Percentiles rank a stretch among this genome's conserved stretches.
These are phyloP conservation scores for Zoanthus solanderi DNA, from an alignment of 92 coral and sea anemone species.

Conservation along the genomic window DNA sequence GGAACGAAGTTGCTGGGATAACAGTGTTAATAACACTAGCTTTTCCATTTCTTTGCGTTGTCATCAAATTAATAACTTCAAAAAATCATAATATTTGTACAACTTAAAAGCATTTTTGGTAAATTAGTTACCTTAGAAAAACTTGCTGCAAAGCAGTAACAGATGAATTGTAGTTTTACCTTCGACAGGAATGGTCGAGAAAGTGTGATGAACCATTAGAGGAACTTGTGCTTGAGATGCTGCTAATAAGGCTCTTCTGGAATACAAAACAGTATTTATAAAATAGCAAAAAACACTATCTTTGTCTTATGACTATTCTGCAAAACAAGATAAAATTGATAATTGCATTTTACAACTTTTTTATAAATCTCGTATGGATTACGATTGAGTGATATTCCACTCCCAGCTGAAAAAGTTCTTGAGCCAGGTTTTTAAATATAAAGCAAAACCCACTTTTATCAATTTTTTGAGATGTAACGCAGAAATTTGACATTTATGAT, in stretches of 20 bases:
- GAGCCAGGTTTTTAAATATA: too few relatives aligned
- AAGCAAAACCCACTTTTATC: too few relatives aligned
- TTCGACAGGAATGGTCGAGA: conserved; percentile 73
- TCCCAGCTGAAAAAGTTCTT: too few relatives aligned
- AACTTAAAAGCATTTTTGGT: background rate
- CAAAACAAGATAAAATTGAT: too few relatives aligned
- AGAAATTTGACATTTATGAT: too few relatives aligned
- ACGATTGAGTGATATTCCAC: too few relatives aligned
- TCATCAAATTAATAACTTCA: too few relatives aligned
- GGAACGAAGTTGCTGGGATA: background rate
- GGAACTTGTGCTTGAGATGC: conserved; percentile 75
- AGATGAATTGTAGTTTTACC: conserved; percentile 29
- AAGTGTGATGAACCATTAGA: conserved; percentile 84
- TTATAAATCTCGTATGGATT: too few relatives aligned
- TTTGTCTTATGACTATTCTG: background rate
- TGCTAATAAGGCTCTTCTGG: conserved; percentile 88
- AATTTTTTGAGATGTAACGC: too few relatives aligned
- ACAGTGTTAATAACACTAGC: background rate
- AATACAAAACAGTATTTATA: background rate
- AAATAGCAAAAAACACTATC: background rate
- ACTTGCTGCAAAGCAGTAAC: background rate
- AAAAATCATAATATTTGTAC: too few relatives aligned
- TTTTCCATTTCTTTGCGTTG: background rate
- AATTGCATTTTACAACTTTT: too few relatives aligned
- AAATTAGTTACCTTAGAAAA: background rate